Evolutionary conservation across 2,113 vertebrate species (phyloP).

Genomic region (Balaenoptera acutorostrata): DNA sequence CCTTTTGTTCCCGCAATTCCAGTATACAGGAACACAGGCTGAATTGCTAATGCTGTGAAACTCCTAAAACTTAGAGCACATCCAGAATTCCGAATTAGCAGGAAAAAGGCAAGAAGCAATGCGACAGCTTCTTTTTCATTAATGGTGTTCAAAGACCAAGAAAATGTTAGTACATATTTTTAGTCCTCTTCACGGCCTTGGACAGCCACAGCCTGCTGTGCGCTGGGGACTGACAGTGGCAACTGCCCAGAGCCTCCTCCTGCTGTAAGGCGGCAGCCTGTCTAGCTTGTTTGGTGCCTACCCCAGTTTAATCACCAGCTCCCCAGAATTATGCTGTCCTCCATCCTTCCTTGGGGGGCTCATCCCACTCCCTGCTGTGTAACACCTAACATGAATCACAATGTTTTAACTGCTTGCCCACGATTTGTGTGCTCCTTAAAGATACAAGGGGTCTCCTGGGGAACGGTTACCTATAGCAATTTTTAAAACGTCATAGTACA

Average conservation of each 20-base stretch:
- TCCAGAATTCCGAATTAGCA: not conserved
- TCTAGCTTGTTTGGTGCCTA: not conserved
- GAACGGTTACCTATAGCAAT: not conserved
- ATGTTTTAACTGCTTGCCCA: not conserved
- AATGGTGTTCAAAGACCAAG: not conserved
- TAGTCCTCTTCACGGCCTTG: not conserved
- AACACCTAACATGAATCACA: not conserved
- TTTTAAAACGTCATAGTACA: not conserved
- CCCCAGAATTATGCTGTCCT: not conserved
- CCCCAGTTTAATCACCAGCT: not conserved
- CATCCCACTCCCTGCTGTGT: not conserved
- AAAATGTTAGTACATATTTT: not conserved
- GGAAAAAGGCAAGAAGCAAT: not conserved
- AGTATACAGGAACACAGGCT: not conserved
- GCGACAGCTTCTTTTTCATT: not conserved
- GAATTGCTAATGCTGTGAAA: not conserved
- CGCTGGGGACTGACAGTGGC: no score
- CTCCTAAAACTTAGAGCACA: not conserved
- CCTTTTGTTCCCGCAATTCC: not conserved
- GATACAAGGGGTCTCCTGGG: not conserved
- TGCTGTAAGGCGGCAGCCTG: not conserved
- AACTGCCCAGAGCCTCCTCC: not conserved
- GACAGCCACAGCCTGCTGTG: not conserved
- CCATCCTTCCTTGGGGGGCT: not conserved
- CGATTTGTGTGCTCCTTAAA: not conserved